phyloP scores from a whole-genome alignment of 2,113 vertebrate genomes.

The Larimichthys crocea region DNA sequence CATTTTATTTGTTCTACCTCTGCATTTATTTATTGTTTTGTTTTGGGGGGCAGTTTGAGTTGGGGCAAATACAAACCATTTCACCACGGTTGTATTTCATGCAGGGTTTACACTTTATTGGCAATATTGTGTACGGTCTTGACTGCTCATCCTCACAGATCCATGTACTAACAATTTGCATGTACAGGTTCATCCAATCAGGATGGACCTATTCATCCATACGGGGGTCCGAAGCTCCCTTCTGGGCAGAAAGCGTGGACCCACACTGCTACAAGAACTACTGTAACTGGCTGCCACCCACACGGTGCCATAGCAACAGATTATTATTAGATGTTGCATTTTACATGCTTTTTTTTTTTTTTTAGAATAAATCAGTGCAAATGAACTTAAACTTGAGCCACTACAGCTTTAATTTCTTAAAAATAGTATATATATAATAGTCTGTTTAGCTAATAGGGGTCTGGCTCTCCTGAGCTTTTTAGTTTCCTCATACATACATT shows the following conservation, averaged over 20 bases:
- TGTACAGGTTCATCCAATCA: slow-evolving; percentile 50
- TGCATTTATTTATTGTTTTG: slow-evolving; percentile 43
- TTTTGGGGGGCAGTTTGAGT: slow-evolving; percentile 27
- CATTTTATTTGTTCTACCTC: slow-evolving; percentile 24
- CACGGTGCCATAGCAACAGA: too few species aligned
- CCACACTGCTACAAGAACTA: background rate
- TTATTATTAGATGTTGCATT: too few species aligned
- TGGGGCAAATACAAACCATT: slow-evolving; percentile 35
- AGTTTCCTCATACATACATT: background rate
- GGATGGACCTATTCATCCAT: slow-evolving; percentile 37
- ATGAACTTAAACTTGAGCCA: too few species aligned
- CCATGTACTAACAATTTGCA: slow-evolving; percentile 55
- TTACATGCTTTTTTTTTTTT: too few species aligned
- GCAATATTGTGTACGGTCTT: slow-evolving; percentile 3
- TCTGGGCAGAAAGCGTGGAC: background rate
- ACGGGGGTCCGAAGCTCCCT: background rate
- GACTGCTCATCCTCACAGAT: slow-evolving; percentile 54
- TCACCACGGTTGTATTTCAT: slow-evolving; percentile 36
- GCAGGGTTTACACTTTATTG: slow-evolving; percentile 26
- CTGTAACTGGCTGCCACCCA: background rate
- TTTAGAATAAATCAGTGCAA: too few species aligned
- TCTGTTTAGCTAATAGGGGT: background rate
- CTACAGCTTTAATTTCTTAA: too few species aligned
- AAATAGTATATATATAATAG: background rate
- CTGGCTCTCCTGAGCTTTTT: background rate